phyloP scores from a whole-genome alignment of 2,888 invertebrate species.

The Asteroscopus sphinx region DNA sequence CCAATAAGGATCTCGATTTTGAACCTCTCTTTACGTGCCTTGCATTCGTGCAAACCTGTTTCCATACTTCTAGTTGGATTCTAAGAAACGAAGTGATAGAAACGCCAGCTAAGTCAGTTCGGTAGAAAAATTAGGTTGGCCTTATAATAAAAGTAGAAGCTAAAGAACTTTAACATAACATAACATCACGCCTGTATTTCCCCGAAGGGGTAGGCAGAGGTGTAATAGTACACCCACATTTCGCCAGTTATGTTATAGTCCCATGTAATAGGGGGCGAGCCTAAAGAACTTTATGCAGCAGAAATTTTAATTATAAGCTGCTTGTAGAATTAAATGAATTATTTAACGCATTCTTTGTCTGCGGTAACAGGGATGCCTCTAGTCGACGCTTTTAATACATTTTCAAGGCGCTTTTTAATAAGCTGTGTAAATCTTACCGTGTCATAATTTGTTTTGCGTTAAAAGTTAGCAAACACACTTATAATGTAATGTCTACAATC shows the following conservation, averaged over 20 bases:
- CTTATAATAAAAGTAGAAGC: background rate
- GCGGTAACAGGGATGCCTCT: background rate
- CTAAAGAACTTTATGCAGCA: too few relatives aligned
- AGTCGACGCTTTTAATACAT: slow-evolving; percentile 12
- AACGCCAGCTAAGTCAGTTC: background rate
- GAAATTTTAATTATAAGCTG: too few relatives aligned
- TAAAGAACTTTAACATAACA: background rate
- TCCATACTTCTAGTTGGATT: background rate
- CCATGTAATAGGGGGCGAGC: too few relatives aligned
- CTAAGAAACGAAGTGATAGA: background rate
- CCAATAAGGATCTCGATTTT: slow-evolving; percentile 18
- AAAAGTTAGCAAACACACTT: slow-evolving; percentile 21
- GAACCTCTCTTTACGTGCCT: background rate
- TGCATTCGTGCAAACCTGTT: slow-evolving; percentile 12
- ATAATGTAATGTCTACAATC: background rate
- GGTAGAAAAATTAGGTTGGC: background rate
- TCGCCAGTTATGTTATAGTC: too few relatives aligned
- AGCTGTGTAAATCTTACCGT: slow-evolving; percentile 18
- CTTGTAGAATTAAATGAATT: too few relatives aligned
- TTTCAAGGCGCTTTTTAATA: slow-evolving; percentile 38
- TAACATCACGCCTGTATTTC: too few relatives aligned
- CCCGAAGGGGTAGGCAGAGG: too few relatives aligned
- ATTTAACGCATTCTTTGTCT: slow-evolving; percentile 5
- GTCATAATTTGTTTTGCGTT: slow-evolving; percentile 29
- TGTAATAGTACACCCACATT: too few relatives aligned